phyloP scores from a whole-genome alignment of 2,113 vertebrate genomes.

The Nycticorax nycticorax region DNA sequence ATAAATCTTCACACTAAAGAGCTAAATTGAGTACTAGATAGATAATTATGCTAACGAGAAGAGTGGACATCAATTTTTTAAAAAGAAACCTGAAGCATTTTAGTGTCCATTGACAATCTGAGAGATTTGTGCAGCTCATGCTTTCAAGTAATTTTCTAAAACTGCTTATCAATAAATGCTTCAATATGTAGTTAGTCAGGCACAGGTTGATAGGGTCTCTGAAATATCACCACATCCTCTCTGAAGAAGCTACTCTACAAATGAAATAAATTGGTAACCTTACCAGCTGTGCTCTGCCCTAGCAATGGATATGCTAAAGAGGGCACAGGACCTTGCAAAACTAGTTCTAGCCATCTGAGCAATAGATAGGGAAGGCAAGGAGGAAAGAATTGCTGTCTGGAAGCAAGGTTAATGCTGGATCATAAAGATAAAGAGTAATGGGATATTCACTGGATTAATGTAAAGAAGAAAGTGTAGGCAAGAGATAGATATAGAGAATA shows the following conservation, averaged over 20 bases:
- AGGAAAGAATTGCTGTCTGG: neutral
- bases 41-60: conserved; percentile 13
- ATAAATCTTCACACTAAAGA: neutral
- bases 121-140: neutral
- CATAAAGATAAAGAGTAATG: neutral
- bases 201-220: neutral
- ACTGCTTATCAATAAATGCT: conserved; percentile 10
- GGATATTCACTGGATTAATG: neutral
- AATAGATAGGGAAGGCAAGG: neutral
- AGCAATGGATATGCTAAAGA: neutral
- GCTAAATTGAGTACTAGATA: neutral
- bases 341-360: neutral
- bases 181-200: conserved; percentile 18
- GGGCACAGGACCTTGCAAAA: neutral
- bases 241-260: conserved; percentile 2
- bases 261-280: conserved; percentile 11
- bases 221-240: neutral
- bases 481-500: neutral
- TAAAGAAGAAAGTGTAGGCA: neutral
- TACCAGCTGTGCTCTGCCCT: neutral
- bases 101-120: neutral
- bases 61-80: neutral
- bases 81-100: conserved; percentile 4
- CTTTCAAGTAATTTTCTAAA: conserved; percentile 49
- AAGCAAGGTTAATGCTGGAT: neutral